Evolutionary conservation across 2,888 invertebrate species (phyloP), one percentile per base, ranked within the genome.

Genomic region (Isoperla grammatica): DNA sequence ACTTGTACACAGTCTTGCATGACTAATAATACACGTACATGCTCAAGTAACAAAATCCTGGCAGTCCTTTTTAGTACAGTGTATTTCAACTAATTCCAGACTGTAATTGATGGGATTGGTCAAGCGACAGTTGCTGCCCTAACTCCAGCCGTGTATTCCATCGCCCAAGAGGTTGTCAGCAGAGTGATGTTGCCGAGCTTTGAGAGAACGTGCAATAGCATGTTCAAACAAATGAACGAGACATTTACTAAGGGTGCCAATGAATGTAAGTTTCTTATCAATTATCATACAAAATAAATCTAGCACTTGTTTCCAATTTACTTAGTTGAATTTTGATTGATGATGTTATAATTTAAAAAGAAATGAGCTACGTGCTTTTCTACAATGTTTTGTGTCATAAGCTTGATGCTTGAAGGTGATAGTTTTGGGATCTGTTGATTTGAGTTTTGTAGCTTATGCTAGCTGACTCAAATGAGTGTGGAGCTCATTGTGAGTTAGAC

Each of bases 191-290:
- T 95, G 69, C 95, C 96, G 2, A 84, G 87, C 35, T 89, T 94
- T 80, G 95, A 96, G 73, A 87, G 87, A 71, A 85, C 90, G 58
- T 90, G 90, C 67, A 85, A 87, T 69, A 85, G 85, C 70, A 88
- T 97, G 81, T 94, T 95, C 72, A 81, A 85, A 48, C 95, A 97
- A 75, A 81, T 97, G 59, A 93, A 94, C 72, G 88, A 90, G 55
- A 84, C 88, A 15, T 97, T 96, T 76, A 84, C 87, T 56, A 82
- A 81, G 65, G 97, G 97, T 57, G 91, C 95, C 6, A 87, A 87
- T 72, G 95, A 96, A 76, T 94, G 95, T 95, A 76, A 83, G 85
- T 75, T 22, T 35, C 9, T 17, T 22, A 56, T 13, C 15, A 35
- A 35, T 29, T n/a, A 1, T 1, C 9, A 13, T n/a, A 8, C n/a